Conservation (phyloP, 2,888 invertebrate species). For the Chesias legatella region DNA sequence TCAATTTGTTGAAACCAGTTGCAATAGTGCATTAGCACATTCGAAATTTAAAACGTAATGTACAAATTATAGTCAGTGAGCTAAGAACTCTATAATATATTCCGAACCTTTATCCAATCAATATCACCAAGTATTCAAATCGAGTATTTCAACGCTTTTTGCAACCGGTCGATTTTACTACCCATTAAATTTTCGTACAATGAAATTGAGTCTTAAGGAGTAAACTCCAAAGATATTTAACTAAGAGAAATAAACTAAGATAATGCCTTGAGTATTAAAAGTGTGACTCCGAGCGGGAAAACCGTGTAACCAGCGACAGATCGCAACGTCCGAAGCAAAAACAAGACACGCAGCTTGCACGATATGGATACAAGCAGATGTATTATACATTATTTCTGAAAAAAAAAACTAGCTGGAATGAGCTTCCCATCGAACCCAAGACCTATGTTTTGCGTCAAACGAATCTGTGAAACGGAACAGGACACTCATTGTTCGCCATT, state of each 20-base stretch:
- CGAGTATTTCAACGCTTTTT: constrained; percentile 26
- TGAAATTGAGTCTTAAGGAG: too few species aligned
- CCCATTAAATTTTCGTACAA: too few species aligned
- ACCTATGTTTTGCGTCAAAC: constrained; percentile 34
- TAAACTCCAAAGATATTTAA: too few species aligned
- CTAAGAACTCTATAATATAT: constrained; percentile 10
- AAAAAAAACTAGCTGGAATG: constrained; percentile 15
- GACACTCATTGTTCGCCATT: constrained; percentile 48
- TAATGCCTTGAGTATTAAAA: constrained; percentile 10
- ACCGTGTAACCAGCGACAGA: constrained; percentile 31
- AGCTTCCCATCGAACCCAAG: constrained; percentile 26
- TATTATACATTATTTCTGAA: constrained; percentile 20
- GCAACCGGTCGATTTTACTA: too few species aligned
- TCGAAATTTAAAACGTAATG: constrained; percentile 41
- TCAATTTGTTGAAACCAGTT: constrained; percentile 43
- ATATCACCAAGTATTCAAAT: constrained; percentile 16
- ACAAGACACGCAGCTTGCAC: constrained; percentile 20
- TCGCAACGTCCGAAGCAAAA: constrained; percentile 28
- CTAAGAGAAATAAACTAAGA: too few species aligned
- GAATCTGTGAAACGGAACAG: constrained; percentile 39
- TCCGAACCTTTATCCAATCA: constrained; percentile 14
- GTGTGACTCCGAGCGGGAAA: constrained; percentile 11
- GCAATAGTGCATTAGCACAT: constrained; percentile 33
- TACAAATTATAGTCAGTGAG: constrained; percentile 30
- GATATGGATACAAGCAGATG: constrained; percentile 27